Percentiles rank a stretch among this genome's conserved stretches.
Evolutionary conservation across 1,140 invertebrate species (phyloP).

Genomic region (Drosophila ananassae): DNA sequence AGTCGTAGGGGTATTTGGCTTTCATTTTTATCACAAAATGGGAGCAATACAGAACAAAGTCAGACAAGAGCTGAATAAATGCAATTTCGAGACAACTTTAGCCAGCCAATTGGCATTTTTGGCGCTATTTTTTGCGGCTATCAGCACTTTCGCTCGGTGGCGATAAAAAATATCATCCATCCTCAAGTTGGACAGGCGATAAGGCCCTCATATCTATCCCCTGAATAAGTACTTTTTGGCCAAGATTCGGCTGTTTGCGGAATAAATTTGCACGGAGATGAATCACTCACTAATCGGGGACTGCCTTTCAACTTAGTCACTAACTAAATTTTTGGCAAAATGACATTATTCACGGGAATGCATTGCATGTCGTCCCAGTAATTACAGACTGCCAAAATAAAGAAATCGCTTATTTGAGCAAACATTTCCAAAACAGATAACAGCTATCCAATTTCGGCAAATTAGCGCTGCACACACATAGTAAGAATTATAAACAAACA

Average conservation of each 20-base stretch:
- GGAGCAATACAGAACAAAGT: conserved; percentile 16
- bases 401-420: conserved; percentile 16
- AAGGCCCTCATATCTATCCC: conserved; percentile 33
- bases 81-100: conserved; percentile 6
- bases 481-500: conserved; percentile 32
- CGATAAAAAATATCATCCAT: conserved; percentile 49
- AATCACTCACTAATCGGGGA: conserved; percentile 6
- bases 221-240: not conserved
- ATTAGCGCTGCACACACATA: conserved; percentile 37
- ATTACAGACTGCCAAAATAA: conserved; percentile 15
- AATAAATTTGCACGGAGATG: conserved; percentile 9
- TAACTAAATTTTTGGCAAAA: conserved; percentile 31
- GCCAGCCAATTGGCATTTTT: not conserved
- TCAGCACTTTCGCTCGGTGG: conserved; percentile 55
- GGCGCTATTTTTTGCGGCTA: conserved; percentile 23
- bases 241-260: conserved; percentile 7
- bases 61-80: conserved; percentile 36
- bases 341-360: conserved; percentile 14
- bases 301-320: conserved; percentile 25
- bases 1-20: conserved; percentile 2
- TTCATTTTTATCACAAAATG: conserved; percentile 37
- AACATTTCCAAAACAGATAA: conserved; percentile 35
- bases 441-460: conserved; percentile 19
- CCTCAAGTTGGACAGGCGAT: conserved; percentile 38
- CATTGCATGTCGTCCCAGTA: conserved; percentile 23